phyloP scores from a whole-genome alignment of 2,113 vertebrate species.

The Varanus salvator region DNA sequence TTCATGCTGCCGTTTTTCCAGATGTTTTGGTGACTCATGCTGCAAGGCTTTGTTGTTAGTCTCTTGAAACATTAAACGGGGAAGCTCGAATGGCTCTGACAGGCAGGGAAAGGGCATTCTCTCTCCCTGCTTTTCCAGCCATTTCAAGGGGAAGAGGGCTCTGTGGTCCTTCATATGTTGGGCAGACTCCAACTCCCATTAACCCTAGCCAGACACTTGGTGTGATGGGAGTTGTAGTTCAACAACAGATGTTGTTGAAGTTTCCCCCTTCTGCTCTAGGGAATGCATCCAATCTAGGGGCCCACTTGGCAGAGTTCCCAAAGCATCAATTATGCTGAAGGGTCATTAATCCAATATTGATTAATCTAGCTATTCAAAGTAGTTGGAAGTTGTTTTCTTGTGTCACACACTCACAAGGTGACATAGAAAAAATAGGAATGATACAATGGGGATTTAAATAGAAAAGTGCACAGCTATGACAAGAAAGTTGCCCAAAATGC shows the following conservation, averaged over 20 bases:
- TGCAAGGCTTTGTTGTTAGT: slow-evolving; percentile 13
- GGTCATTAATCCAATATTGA: background rate
- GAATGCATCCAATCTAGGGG: background rate
- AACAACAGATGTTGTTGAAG: background rate
- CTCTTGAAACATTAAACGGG: background rate
- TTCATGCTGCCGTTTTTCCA: slow-evolving; percentile 16
- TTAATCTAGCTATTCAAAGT: too few species aligned
- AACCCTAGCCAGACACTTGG: background rate
- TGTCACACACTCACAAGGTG: too few species aligned
- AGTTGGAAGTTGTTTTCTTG: too few species aligned
- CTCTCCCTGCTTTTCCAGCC: background rate
- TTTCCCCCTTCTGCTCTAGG: background rate
- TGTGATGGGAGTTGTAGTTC: background rate
- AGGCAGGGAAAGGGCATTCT: background rate
- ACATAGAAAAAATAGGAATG: too few species aligned
- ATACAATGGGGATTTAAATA: too few species aligned
- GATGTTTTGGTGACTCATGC: slow-evolving; percentile 37
- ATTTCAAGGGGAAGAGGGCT: background rate
- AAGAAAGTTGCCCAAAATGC: too few species aligned
- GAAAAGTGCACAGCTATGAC: too few species aligned
- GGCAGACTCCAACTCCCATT: background rate
- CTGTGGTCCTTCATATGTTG: background rate
- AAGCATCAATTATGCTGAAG: background rate
- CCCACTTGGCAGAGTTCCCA: background rate
- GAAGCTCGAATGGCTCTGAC: background rate